These are phyloP conservation scores for Furcula furcula DNA, from an alignment of 2,888 invertebrate species.

Conservation along the genomic window DNA sequence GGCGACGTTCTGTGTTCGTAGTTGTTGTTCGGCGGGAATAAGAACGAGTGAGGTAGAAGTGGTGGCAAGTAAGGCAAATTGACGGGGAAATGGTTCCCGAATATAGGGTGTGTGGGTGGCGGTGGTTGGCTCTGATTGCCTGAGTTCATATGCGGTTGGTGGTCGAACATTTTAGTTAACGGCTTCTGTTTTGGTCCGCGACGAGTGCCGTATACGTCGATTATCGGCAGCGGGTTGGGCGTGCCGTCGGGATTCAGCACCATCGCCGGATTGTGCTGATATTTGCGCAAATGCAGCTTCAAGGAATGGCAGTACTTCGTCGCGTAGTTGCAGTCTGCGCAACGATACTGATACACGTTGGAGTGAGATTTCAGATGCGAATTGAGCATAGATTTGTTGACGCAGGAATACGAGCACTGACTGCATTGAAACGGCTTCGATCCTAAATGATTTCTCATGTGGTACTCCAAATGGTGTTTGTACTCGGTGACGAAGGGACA, in stretches of 20 bases:
- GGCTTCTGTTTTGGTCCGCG: slow-evolving; percentile 89
- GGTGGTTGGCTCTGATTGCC: slow-evolving; percentile 49
- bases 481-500: slow-evolving; percentile 99
- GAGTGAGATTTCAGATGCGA: slow-evolving; percentile 98
- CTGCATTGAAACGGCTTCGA: slow-evolving; percentile 97
- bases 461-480: slow-evolving; percentile 99
- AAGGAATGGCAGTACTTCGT: slow-evolving; percentile 99
- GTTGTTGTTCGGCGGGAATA: slow-evolving; percentile 75
- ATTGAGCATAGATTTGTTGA: slow-evolving; percentile 99
- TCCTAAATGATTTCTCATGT: slow-evolving; percentile 96
- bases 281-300: slow-evolving; percentile 96
- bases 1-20: slow-evolving; percentile 61
- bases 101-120: slow-evolving; percentile 61
- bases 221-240: slow-evolving; percentile 92
- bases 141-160: slow-evolving; percentile 45
- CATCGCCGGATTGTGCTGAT: slow-evolving; percentile 94
- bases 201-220: slow-evolving; percentile 95
- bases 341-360: slow-evolving; percentile 95
- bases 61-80: slow-evolving; percentile 72
- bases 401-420: slow-evolving; percentile 94
- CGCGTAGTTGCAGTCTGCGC: slow-evolving; percentile 96
- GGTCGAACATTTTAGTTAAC: slow-evolving; percentile 62
- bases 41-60: slow-evolving; percentile 70
- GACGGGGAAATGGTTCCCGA: slow-evolving; percentile 69
- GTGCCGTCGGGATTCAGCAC: slow-evolving; percentile 94